These are phyloP conservation scores for Tokudaia tokunoshimensis DNA, from an alignment of 2,797 vertebrate genomes.

Conservation along the genomic window DNA sequence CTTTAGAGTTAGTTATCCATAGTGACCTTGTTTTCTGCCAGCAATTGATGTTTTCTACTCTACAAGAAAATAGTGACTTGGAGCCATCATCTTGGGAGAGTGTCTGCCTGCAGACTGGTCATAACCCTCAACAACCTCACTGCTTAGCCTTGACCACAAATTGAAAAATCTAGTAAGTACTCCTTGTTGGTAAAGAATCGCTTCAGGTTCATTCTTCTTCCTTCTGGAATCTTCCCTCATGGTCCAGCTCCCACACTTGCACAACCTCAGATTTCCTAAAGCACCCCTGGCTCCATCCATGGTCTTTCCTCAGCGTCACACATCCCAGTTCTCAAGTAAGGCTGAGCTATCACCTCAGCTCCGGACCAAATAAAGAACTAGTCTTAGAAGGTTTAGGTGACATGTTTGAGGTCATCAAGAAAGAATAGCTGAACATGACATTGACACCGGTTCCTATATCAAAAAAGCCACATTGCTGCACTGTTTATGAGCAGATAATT, in stretches of 20 bases:
- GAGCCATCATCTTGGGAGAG: not conserved
- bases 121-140: not conserved
- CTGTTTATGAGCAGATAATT: not conserved
- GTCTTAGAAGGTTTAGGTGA: not conserved
- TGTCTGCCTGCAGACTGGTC: not conserved
- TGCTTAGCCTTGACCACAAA: not conserved
- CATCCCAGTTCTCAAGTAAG: not conserved
- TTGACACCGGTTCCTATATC: not conserved
- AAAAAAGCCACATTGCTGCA: not conserved
- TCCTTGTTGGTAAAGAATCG: not conserved
- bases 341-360: not conserved
- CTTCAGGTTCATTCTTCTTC: not conserved
- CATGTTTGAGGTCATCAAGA: not conserved
- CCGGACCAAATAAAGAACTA: not conserved
- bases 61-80: not conserved
- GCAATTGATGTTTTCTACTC: not conserved
- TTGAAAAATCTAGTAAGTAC: not conserved
- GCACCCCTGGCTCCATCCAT: not conserved
- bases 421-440: not conserved
- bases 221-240: not conserved
- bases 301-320: not conserved
- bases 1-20: not conserved
- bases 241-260: not conserved
- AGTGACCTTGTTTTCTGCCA: not conserved
- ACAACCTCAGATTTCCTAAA: not conserved